Evolutionary conservation across 2,888 invertebrate genomes (phyloP).

Genomic region (Cepaea hortensis): DNA sequence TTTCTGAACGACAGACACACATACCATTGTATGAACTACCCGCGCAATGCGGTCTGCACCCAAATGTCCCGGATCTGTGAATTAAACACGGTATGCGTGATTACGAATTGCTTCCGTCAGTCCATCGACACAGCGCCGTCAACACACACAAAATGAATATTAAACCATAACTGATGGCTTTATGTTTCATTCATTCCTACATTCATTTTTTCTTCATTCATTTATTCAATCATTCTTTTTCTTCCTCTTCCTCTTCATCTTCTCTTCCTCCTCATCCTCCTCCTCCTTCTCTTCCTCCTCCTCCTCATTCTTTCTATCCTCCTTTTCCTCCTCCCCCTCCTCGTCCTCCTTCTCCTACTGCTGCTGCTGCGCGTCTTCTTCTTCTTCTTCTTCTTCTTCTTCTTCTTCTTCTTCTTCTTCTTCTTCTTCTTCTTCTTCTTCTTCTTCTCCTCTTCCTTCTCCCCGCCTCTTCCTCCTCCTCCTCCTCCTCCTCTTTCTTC

Average conservation of each 20-base stretch:
- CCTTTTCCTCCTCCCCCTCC: not conserved
- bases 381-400: not conserved
- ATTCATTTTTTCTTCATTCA: not conserved
- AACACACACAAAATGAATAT: too few species aligned
- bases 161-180: too few species aligned
- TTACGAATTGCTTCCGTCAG: too few species aligned
- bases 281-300: not conserved
- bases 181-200: not conserved
- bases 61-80: too few species aligned
- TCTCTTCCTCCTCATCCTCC: not conserved
- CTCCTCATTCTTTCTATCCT: not conserved
- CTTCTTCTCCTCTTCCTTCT: not conserved
- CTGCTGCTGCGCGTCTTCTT: too few species aligned
- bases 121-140: too few species aligned
- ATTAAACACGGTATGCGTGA: too few species aligned
- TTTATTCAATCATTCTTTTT: not conserved
- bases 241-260: not conserved
- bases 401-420: conserved; percentile 19
- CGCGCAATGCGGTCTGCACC: too few species aligned
- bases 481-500: too few species aligned
- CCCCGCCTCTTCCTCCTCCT: not conserved
- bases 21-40: too few species aligned
- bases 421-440: conserved; percentile 20
- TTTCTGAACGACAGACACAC: too few species aligned
- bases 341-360: not conserved